Evolutionary conservation across 2,888 invertebrate species (phyloP).

Genomic region (Eristalis arbustorum): DNA sequence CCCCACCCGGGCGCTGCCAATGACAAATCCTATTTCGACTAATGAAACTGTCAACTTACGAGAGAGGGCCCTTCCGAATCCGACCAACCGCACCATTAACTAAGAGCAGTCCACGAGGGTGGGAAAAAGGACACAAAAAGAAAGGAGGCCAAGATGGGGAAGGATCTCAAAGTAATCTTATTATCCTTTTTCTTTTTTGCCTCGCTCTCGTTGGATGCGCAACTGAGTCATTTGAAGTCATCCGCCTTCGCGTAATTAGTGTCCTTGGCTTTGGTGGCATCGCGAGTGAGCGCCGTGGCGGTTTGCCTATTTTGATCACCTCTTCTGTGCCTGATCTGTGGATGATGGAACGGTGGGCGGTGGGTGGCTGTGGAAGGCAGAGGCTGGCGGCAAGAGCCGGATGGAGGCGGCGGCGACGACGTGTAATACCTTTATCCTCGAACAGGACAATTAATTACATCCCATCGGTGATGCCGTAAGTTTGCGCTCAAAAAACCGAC

Average conservation of each 20-base stretch:
- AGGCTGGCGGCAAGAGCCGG: too few relatives aligned
- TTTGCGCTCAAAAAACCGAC: not conserved
- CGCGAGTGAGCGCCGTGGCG: slow-evolving; percentile 19
- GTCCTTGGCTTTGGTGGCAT: slow-evolving; percentile 2
- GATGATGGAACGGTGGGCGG: too few relatives aligned
- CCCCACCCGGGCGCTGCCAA: not conserved
- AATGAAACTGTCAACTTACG: slow-evolving; percentile 66
- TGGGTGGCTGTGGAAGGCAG: too few relatives aligned
- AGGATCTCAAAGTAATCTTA: slow-evolving; percentile 43
- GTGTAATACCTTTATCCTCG: slow-evolving; percentile 46
- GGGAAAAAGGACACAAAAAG: slow-evolving; percentile 9
- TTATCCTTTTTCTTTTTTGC: slow-evolving; percentile 29
- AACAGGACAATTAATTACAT: slow-evolving; percentile 66
- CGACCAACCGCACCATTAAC: slow-evolving; percentile 59
- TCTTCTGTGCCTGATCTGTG: not conserved
- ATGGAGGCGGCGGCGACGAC: not conserved
- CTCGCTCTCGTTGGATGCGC: not conserved
- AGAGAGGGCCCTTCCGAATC: slow-evolving; percentile 30
- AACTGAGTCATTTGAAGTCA: slow-evolving; percentile 35
- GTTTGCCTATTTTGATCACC: slow-evolving; percentile 44
- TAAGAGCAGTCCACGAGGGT: slow-evolving; percentile 2
- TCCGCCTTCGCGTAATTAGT: slow-evolving; percentile 7
- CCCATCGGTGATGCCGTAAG: slow-evolving; percentile 32
- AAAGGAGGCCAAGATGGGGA: not conserved
- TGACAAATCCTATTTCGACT: slow-evolving; percentile 43